Evolutionary conservation across 2,797 vertebrate genomes (phyloP).

Genomic region (Eupleurogrammus muticus): DNA sequence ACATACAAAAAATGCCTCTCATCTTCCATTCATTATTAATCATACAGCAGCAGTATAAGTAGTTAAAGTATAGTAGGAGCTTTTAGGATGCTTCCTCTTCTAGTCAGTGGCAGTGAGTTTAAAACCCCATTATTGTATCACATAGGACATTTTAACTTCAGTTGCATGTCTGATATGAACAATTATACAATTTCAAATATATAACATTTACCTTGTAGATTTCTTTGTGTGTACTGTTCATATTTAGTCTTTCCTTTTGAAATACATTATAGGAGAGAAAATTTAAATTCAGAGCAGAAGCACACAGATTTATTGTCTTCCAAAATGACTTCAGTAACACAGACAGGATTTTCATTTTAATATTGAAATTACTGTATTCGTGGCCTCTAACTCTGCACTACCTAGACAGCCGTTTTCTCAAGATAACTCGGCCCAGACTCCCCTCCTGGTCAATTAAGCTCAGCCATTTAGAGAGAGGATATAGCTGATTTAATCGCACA

Average conservation of each 20-base stretch:
- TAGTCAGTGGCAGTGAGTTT: neutral
- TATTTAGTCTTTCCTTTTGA: neutral
- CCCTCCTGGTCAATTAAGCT: slow-evolving; percentile 14
- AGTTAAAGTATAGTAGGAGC: too few species aligned
- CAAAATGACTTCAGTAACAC: slow-evolving; percentile 1
- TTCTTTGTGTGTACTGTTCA: neutral
- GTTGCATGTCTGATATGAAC: neutral
- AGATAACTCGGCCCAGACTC: neutral
- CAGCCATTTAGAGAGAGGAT: slow-evolving; percentile 1
- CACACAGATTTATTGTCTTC: slow-evolving; percentile 1
- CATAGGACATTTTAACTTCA: neutral
- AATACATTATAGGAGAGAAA: neutral
- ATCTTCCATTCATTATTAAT: neutral
- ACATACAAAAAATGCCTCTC: neutral
- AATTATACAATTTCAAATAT: neutral
- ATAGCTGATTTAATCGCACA: slow-evolving; percentile 16
- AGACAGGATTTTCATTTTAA: slow-evolving; percentile 5
- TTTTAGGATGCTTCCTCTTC: too few species aligned
- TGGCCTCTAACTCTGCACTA: slow-evolving; percentile 1
- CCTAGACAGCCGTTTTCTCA: slow-evolving; percentile 12
- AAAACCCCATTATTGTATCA: neutral
- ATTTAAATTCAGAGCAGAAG: slow-evolving; percentile 1
- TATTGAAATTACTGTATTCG: neutral
- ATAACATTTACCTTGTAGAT: neutral
- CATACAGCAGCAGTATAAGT: neutral